Conservation (phyloP, 2,888 invertebrate species). For the Lissocephala sabroskyi region DNA sequence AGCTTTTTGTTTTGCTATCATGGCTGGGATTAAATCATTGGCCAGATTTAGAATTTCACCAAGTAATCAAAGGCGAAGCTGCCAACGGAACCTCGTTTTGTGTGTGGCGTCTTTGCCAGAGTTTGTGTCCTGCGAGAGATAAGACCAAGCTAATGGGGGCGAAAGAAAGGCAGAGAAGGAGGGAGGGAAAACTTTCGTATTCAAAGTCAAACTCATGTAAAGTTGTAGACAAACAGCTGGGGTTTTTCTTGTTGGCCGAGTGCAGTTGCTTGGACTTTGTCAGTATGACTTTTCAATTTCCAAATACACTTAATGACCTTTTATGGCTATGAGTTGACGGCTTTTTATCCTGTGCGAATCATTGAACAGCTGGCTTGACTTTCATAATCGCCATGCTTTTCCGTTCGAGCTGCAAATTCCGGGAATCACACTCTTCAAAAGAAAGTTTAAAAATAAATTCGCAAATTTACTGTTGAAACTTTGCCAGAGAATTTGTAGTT, state of each 20-base stretch:
- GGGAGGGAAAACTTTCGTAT: slow-evolving; percentile 47
- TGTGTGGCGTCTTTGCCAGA: neutral
- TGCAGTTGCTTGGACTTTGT: slow-evolving; percentile 5
- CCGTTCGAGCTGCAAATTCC: too few relatives aligned
- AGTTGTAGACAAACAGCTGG: slow-evolving; percentile 44
- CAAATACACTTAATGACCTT: slow-evolving; percentile 39
- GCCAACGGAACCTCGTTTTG: slow-evolving; percentile 4
- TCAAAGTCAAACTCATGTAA: slow-evolving; percentile 60
- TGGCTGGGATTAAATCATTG: slow-evolving; percentile 26
- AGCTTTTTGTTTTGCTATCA: slow-evolving; percentile 18
- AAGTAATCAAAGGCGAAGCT: slow-evolving; percentile 40
- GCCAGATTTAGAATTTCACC: slow-evolving; percentile 20
- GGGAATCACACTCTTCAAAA: too few relatives aligned
- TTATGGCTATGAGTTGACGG: slow-evolving; percentile 19
- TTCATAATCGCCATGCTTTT: too few relatives aligned
- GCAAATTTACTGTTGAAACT: too few relatives aligned
- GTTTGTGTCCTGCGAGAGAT: slow-evolving; percentile 23
- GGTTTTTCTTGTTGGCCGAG: too few relatives aligned
- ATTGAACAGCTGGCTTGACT: too few relatives aligned
- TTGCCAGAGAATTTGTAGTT: too few relatives aligned
- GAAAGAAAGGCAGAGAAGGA: too few relatives aligned
- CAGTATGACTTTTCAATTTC: slow-evolving; percentile 56
- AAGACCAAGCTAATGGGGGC: slow-evolving; percentile 34
- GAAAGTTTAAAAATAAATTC: too few relatives aligned
- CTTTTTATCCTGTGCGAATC: too few relatives aligned